Percentiles rank a stretch among this genome's conserved stretches.
Evolutionary conservation across 2,888 invertebrate genomes (phyloP).

Genomic region (Hypselothyrea guttata): DNA sequence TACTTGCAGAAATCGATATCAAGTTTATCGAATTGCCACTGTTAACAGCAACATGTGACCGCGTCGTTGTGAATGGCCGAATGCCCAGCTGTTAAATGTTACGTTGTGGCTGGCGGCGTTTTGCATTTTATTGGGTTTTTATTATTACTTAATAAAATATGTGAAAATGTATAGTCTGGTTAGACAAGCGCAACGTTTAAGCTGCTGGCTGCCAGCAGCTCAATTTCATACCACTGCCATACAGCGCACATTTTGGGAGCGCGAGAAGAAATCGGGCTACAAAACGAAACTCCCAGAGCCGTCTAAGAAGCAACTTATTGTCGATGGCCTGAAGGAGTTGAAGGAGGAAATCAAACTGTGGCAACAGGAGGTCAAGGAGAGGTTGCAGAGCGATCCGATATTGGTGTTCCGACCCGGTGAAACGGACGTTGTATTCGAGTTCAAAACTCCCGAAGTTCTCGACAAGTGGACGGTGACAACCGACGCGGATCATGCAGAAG

Average conservation of each 20-base stretch:
- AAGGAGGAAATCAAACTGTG: slow-evolving; percentile 87
- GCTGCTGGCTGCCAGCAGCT: slow-evolving; percentile 25
- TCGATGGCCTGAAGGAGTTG: slow-evolving; percentile 86
- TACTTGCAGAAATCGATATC: background rate
- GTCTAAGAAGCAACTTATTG: slow-evolving; percentile 84
- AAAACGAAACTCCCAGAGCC: slow-evolving; percentile 74
- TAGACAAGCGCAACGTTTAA: slow-evolving; percentile 44
- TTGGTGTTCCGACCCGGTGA: slow-evolving; percentile 85
- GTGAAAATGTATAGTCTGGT: slow-evolving; percentile 51
- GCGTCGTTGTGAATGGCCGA: slow-evolving; percentile 10
- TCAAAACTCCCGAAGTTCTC: slow-evolving; percentile 85
- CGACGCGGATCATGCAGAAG: slow-evolving; percentile 92
- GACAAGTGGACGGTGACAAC: slow-evolving; percentile 88
- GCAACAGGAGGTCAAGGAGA: slow-evolving; percentile 87
- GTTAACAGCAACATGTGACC: slow-evolving; percentile 9
- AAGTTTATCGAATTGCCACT: slow-evolving; percentile 5
- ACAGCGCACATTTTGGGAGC: slow-evolving; percentile 80
- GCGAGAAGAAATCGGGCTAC: slow-evolving; percentile 81
- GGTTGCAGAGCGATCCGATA: slow-evolving; percentile 85
- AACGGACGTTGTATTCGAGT: slow-evolving; percentile 89
- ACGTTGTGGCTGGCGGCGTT: slow-evolving; percentile 33
- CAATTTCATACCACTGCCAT: slow-evolving; percentile 75
- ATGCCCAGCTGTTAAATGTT: slow-evolving; percentile 18
- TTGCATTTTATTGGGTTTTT: slow-evolving; percentile 2
- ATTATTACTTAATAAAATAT: slow-evolving; percentile 25